Evolutionary conservation across 1,140 invertebrate species (phyloP), one percentile per base, ranked within the genome.

Genomic region (Macrosteles quadrilineatus): DNA sequence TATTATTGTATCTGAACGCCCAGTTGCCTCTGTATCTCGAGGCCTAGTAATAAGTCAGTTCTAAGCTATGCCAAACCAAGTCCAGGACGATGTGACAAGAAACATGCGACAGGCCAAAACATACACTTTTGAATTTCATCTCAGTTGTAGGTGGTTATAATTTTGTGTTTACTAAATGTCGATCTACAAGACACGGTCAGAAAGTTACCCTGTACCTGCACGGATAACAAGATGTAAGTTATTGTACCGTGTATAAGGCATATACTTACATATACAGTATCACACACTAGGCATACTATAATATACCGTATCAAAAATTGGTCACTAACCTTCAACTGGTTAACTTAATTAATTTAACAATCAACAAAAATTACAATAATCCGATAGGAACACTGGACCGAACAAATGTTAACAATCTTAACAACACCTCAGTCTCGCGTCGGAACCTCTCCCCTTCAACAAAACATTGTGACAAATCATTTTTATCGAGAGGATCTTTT

Each of bases 381-480:
- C 55, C 55, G 23, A 27, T 59, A 43, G 40, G 63, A 66, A 66
- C 63, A 66, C 63, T 66, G 63, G 63, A 66, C 40, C 36, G 27
- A 66, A 66, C 63, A 66, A 66, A 66, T 30, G 59, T 66, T 66
- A 59, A 59, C 55, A 59, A 59, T 66, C 63, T 43, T 66, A 66
- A 66, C 63, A 66, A 66, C 59, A 31, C 63, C 32, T 50, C 65
- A 67, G 65, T 67, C 47, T 67, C 43, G 65, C 47, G 53, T 12
- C 17, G n/a, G 27, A 27, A 53, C 43, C 43, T 53, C 43, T 53
- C 65, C 65, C 65, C 43, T 30, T 30, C 45, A 67, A 47, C 19
- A 67, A 67, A 45, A 50, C 43, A 27, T n/a, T 31, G 30, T 11
- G 23, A 53, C 43, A 50, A 53, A 50, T 47, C 25, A 45, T 50